A percentile compares a stretch with the other conserved stretches of the same genome.
Conservation (phyloP, 2,113 vertebrate genomes). For the Semnornis frantzii region DNA sequence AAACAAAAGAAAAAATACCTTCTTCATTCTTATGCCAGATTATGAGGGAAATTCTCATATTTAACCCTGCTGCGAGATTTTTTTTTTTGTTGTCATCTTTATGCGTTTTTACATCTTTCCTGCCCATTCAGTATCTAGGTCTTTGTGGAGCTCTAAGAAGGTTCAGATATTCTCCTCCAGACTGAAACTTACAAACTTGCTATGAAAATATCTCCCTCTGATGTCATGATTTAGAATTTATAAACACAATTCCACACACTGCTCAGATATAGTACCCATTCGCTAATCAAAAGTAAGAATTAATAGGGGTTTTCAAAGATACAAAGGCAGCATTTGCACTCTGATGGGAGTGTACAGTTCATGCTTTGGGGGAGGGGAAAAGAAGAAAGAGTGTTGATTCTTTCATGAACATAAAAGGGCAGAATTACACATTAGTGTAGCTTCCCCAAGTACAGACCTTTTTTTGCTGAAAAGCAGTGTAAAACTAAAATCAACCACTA, state of each 20-base stretch:
- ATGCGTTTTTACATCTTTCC: neutral
- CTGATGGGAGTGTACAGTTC: neutral
- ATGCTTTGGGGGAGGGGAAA: constrained; percentile 45
- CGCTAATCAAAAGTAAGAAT: neutral
- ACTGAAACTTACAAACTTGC: constrained; percentile 4
- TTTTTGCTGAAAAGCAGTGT: constrained; percentile 22
- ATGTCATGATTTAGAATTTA: neutral
- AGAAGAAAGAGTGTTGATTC: constrained; percentile 47
- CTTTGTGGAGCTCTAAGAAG: constrained; percentile 1
- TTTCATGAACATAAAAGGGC: constrained; percentile 69
- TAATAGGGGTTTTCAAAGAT: constrained; percentile 3
- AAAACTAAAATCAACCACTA: constrained; percentile 20
- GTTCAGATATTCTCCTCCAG: neutral
- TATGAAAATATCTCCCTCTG: neutral
- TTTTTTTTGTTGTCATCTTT: neutral
- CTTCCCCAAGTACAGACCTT: constrained; percentile 43
- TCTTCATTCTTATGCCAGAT: neutral
- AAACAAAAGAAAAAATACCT: neutral
- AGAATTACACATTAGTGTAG: constrained; percentile 63
- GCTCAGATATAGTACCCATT: neutral
- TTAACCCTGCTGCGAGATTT: neutral
- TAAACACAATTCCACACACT: neutral
- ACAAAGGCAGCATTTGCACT: constrained; percentile 29
- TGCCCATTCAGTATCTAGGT: neutral
- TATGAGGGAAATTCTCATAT: neutral